These are phyloP conservation scores for Halesus radiatus DNA, from an alignment of 1,140 invertebrate species.

Conservation along the genomic window DNA sequence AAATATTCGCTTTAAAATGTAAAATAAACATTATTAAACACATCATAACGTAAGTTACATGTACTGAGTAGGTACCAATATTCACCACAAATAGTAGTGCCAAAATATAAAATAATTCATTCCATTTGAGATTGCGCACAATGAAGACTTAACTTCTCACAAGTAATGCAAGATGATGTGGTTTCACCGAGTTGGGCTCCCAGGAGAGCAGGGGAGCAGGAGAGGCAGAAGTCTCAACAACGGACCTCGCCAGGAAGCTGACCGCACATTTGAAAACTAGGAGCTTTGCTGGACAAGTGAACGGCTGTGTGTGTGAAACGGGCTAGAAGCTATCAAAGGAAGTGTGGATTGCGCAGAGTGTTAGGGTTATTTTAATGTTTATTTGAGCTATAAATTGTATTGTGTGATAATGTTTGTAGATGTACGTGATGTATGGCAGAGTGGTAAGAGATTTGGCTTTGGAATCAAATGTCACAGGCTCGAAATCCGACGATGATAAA, in stretches of 20 bases:
- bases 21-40: no score
- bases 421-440: no score
- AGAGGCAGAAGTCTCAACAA: constrained; percentile 38
- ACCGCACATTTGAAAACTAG: constrained; percentile 54
- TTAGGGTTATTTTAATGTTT: no score
- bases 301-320: background rate
- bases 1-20: no score
- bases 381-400: no score
- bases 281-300: constrained; percentile 34
- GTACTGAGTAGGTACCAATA: background rate
- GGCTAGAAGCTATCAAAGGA: constrained; percentile 10
- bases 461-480: no score
- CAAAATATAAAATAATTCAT: background rate
- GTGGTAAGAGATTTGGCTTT: no score
- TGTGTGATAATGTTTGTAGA: no score
- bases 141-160: constrained; percentile 39
- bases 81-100: background rate
- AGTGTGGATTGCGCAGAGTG: background rate
- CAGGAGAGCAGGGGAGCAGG: background rate
- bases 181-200: constrained; percentile 43
- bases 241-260: constrained; percentile 45
- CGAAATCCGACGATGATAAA: no score
- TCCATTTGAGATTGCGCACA: constrained; percentile 35
- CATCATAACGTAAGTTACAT: no score
- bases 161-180: constrained; percentile 55